Evolutionary conservation across 2,797 vertebrate genomes (phyloP).

Genomic region (Typhlichthys eigenmanni): DNA sequence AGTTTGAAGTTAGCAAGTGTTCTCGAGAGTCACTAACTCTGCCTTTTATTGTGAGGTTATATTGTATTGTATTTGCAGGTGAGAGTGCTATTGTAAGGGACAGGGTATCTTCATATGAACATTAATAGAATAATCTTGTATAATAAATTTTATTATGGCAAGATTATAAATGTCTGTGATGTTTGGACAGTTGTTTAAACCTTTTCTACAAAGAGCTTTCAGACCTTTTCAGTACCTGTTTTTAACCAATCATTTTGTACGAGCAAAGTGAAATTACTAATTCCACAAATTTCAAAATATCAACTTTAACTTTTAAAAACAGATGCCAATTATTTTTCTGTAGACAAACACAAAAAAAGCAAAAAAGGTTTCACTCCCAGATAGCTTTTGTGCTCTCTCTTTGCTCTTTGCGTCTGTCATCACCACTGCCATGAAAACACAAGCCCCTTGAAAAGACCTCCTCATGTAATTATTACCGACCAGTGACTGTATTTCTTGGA

Average conservation of each 20-base stretch:
- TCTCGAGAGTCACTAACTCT: too few species aligned
- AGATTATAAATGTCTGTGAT: conserved; percentile 17
- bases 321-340: conserved; percentile 9
- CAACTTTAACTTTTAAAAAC: conserved; percentile 35
- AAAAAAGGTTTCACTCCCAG: conserved; percentile 1
- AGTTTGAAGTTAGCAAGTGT: too few species aligned
- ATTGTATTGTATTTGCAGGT: too few species aligned
- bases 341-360: too few species aligned
- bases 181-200: conserved; percentile 29
- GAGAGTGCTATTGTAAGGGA: too few species aligned
- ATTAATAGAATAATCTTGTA: too few species aligned
- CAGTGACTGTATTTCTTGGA: conserved; percentile 44
- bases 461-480: conserved; percentile 18
- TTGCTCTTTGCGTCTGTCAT: conserved; percentile 32
- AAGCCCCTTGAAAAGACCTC: conserved; percentile 33
- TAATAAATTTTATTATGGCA: conserved; percentile 11
- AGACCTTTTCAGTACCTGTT: conserved; percentile 18
- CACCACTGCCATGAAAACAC: conserved; percentile 15
- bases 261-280: conserved; percentile 19
- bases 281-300: conserved; percentile 37
- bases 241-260: conserved; percentile 32
- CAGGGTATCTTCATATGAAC: too few species aligned
- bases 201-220: conserved; percentile 18
- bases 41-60: too few species aligned
- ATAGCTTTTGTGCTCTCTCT: conserved; percentile 19